Conservation (phyloP, 92 coral and sea anemone species). For the Phenganax marumi region DNA sequence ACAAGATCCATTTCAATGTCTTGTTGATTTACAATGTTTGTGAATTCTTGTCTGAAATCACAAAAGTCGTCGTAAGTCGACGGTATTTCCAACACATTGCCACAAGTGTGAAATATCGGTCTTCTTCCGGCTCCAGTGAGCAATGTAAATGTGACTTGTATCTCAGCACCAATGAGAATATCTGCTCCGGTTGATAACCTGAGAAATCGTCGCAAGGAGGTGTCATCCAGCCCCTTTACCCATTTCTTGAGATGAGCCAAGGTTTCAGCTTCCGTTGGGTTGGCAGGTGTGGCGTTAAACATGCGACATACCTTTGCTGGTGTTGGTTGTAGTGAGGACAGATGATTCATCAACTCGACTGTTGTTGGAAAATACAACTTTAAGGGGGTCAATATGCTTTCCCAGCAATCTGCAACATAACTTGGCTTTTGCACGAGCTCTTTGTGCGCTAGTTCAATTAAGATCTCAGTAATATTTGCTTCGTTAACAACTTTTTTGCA, state of each 20-base stretch:
- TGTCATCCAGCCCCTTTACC: neutral
- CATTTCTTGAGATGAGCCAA: constrained; percentile 37
- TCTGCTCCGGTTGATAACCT: constrained; percentile 48
- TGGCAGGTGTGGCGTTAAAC: constrained; percentile 24
- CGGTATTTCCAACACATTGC: constrained; percentile 15
- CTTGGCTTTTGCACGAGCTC: constrained; percentile 1
- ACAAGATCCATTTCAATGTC: constrained; percentile 14
- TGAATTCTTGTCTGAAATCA: constrained; percentile 18
- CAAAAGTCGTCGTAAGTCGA: constrained; percentile 21
- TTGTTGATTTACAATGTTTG: neutral
- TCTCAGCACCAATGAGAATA: neutral
- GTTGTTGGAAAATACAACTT: constrained; percentile 21
- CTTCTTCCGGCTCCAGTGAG: constrained; percentile 14
- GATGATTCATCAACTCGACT: constrained; percentile 18
- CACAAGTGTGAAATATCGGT: constrained; percentile 23
- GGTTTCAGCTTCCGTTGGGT: constrained; percentile 41
- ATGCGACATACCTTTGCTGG: constrained; percentile 38
- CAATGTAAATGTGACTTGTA: constrained; percentile 19
- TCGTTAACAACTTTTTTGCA: constrained; percentile 38
- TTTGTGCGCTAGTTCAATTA: constrained; percentile 43
- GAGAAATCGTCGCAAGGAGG: constrained; percentile 22
- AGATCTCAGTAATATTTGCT: constrained; percentile 25
- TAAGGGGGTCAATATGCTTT: constrained; percentile 37
- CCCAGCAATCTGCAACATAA: constrained; percentile 47
- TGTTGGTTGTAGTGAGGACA: constrained; percentile 18